Conservation (phyloP, 2,797 vertebrate species). For the Enteromius paludinosus region DNA sequence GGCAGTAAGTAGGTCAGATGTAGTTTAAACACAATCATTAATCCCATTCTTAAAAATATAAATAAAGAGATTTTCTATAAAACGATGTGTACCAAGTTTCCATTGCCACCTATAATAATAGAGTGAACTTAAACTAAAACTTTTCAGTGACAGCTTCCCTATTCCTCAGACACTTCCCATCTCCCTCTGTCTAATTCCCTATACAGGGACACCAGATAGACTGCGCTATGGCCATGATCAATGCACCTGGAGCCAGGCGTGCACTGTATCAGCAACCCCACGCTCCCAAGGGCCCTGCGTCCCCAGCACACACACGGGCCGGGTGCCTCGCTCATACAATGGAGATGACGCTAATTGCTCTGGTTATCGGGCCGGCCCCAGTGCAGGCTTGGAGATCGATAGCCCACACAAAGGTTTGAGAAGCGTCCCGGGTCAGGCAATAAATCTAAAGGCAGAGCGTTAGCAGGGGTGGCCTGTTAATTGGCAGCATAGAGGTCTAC, state of each 20-base stretch:
- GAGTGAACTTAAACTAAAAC: constrained; percentile 43
- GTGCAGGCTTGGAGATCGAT: constrained; percentile 75
- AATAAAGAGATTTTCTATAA: neutral
- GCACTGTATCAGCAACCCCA: constrained; percentile 52
- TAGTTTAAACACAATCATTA: neutral
- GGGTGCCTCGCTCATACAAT: constrained; percentile 66
- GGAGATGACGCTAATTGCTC: constrained; percentile 81
- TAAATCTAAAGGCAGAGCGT: constrained; percentile 77
- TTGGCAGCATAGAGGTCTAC: constrained; percentile 65
- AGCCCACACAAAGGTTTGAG: constrained; percentile 76
- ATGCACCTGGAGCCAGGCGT: constrained; percentile 56
- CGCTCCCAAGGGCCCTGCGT: constrained; percentile 5
- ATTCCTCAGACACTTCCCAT: constrained; percentile 16
- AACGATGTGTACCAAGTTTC: constrained; percentile 5
- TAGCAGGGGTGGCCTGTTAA: constrained; percentile 74
- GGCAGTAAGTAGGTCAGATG: neutral
- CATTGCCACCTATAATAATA: constrained; percentile 15
- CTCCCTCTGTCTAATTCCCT: neutral
- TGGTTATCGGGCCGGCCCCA: constrained; percentile 66
- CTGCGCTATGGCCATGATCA: constrained; percentile 51
- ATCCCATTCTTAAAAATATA: neutral
- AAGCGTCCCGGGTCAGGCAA: constrained; percentile 70
- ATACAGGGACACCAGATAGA: constrained; percentile 28
- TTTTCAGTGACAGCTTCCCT: constrained; percentile 38
- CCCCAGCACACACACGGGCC: constrained; percentile 52